These are phyloP conservation scores for Isurus oxyrinchus DNA, from an alignment of 2,113 vertebrate genomes.

Conservation along the genomic window DNA sequence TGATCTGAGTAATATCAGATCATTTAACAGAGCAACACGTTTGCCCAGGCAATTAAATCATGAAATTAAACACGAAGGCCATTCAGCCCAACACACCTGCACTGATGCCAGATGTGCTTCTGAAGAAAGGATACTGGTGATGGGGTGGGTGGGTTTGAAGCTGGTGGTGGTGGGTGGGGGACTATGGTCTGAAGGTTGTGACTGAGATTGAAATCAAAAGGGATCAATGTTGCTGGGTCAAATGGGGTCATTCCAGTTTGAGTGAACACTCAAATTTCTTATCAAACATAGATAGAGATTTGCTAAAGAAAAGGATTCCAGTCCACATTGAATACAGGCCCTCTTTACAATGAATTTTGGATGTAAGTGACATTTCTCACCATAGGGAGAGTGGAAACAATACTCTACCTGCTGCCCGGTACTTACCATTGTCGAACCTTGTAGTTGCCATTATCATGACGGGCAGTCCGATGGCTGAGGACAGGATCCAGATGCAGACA, in stretches of 20 bases:
- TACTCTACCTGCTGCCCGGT: background rate
- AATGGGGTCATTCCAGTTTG: background rate
- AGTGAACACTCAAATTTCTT: background rate
- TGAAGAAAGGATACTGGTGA: background rate
- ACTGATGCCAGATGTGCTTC: background rate
- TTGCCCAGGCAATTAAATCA: background rate
- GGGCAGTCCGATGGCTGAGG: conserved; percentile 91
- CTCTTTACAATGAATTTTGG: background rate
- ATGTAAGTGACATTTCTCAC: background rate
- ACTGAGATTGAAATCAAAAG: background rate
- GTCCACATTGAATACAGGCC: too few relatives aligned
- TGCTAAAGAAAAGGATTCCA: background rate
- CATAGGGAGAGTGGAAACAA: background rate
- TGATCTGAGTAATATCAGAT: background rate
- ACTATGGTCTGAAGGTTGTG: background rate
- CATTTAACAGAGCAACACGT: background rate
- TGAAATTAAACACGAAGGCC: background rate
- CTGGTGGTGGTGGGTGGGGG: too few relatives aligned
- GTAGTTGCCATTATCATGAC: conserved; percentile 98
- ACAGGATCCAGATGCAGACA: conserved; percentile 95
- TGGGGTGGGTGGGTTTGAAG: too few relatives aligned
- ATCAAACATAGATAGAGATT: background rate
- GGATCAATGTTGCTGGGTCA: background rate
- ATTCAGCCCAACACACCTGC: background rate
- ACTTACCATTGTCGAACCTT: conserved; percentile 62